Evolutionary conservation across 2,797 vertebrate species (phyloP).

Genomic region (Meriones psammophilus): DNA sequence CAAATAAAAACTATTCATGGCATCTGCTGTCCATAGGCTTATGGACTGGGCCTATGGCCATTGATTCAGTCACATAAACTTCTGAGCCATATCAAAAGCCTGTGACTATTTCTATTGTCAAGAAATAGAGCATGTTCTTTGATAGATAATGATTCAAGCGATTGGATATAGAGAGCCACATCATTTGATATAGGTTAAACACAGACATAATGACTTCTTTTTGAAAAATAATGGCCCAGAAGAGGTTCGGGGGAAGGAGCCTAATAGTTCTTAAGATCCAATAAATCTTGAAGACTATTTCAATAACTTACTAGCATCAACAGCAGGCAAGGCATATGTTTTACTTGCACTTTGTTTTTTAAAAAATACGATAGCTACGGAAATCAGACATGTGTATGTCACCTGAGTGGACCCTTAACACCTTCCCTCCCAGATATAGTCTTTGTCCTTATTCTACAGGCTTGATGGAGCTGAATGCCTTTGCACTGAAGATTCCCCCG

Average conservation of each 20-base stretch:
- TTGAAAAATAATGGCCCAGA: not conserved
- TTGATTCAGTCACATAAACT: slow-evolving; percentile 59
- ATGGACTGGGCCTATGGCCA: not conserved
- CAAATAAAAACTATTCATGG: slow-evolving; percentile 63
- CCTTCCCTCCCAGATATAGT: not conserved
- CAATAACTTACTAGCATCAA: slow-evolving; percentile 11
- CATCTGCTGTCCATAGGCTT: not conserved
- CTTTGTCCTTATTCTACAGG: not conserved
- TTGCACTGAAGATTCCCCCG: not conserved
- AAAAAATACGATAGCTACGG: not conserved
- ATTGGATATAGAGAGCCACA: not conserved
- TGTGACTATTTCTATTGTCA: slow-evolving; percentile 33
- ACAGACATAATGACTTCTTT: not conserved
- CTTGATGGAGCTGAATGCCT: not conserved
- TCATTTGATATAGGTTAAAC: not conserved
- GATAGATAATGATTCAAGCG: slow-evolving; percentile 36
- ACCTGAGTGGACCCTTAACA: not conserved
- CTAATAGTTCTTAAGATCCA: not conserved
- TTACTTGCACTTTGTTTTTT: slow-evolving; percentile 50
- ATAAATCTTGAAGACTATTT: slow-evolving; percentile 48
- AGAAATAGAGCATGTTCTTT: slow-evolving; percentile 48
- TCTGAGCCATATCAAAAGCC: slow-evolving; percentile 14
- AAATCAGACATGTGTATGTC: slow-evolving; percentile 42
- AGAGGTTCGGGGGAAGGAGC: not conserved
- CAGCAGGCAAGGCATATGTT: not conserved